A percentile compares a stretch with the other conserved stretches of the same genome.
phyloP scores from a whole-genome alignment of 2,113 vertebrate genomes.

The Amazona guildingii region DNA sequence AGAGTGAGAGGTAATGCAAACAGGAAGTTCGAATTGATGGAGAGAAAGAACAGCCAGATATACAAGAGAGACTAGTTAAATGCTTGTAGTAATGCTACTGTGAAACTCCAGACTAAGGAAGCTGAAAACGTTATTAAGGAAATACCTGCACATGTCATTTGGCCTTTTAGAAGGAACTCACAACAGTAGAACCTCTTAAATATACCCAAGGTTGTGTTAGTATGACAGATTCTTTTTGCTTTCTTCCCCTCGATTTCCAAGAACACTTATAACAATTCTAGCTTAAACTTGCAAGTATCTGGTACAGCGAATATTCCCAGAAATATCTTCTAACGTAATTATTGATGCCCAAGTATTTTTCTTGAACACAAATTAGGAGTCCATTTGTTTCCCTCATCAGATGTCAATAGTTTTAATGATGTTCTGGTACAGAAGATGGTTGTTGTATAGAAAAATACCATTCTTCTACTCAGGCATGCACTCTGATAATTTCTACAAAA shows the following conservation, averaged over 20 bases:
- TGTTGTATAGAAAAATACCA: background rate
- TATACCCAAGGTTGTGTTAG: background rate
- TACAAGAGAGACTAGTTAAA: constrained; percentile 1
- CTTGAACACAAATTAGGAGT: background rate
- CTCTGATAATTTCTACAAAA: background rate
- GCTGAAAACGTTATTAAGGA: constrained; percentile 6
- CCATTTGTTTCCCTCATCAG: background rate
- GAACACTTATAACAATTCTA: background rate
- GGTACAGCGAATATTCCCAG: background rate
- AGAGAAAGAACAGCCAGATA: background rate
- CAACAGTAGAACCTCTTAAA: background rate
- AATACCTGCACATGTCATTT: background rate
- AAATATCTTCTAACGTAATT: background rate
- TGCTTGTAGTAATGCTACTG: background rate
- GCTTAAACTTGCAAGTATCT: background rate
- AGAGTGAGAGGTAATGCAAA: background rate
- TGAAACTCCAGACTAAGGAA: constrained; percentile 7
- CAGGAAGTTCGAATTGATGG: background rate
- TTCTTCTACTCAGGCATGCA: background rate
- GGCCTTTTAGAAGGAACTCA: background rate
- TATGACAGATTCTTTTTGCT: background rate
- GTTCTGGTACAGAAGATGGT: background rate
- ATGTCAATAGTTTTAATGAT: background rate
- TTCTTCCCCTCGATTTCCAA: background rate
- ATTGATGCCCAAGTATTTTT: background rate